Conservation (phyloP, 2,888 invertebrate genomes). For the Mythimna albipuncta region DNA sequence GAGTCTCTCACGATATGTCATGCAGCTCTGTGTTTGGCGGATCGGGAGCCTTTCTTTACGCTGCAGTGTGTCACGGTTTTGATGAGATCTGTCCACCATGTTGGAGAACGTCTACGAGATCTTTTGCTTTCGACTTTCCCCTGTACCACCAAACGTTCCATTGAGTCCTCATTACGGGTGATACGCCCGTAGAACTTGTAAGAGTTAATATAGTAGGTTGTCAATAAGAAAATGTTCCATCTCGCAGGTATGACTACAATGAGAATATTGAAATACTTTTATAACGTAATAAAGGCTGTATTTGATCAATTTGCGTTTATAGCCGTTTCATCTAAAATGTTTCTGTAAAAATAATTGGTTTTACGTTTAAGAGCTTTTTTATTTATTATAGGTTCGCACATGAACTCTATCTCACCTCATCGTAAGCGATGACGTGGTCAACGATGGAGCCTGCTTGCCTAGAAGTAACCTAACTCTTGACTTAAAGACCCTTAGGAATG, state of each 20-base stretch:
- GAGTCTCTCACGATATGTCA: no score
- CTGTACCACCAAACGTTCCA: no score
- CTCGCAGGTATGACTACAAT: not conserved
- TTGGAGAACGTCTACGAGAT: no score
- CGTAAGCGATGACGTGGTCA: not conserved
- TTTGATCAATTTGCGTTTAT: conserved; percentile 4
- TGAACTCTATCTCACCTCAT: not conserved
- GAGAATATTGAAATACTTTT: not conserved
- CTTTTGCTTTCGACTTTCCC: no score
- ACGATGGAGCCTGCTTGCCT: not conserved
- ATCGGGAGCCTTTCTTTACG: no score
- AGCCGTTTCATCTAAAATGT: not conserved
- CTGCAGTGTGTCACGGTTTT: no score
- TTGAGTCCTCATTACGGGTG: no score
- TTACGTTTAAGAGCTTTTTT: conserved; percentile 22
- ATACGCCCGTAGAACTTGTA: no score
- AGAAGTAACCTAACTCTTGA: not conserved
- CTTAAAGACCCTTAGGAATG: no score
- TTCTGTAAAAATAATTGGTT: conserved; percentile 14
- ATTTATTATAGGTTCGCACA: no score
- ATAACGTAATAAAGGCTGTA: not conserved
- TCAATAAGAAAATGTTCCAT: not conserved
- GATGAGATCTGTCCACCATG: no score
- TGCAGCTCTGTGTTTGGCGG: no score
- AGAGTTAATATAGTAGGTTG: not conserved